phyloP scores from a whole-genome alignment of 2,113 vertebrate species.

The Meriones unguiculatus region DNA sequence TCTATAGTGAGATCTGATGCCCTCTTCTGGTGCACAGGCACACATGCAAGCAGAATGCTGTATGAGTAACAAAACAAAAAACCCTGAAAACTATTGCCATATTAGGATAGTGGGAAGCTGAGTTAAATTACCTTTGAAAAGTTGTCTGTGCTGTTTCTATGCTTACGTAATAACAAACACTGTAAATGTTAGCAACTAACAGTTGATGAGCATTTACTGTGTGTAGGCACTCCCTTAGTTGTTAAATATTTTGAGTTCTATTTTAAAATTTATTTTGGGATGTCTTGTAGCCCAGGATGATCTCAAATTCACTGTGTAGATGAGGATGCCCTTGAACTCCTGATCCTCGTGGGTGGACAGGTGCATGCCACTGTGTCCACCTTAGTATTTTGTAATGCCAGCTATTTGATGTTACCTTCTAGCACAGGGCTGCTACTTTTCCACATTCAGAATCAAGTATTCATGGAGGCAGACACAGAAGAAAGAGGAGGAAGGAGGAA shows the following conservation, averaged over 20 bases:
- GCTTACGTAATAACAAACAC: neutral
- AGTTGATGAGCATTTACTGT: neutral
- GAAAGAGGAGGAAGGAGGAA: too few species aligned
- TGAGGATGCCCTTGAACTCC: neutral
- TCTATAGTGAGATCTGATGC: too few species aligned
- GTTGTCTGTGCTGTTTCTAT: neutral
- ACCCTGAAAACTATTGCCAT: neutral
- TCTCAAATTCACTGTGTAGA: neutral
- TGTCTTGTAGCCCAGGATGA: neutral
- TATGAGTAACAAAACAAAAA: too few species aligned
- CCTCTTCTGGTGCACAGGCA: too few species aligned
- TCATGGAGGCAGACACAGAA: neutral
- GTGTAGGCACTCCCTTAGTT: neutral
- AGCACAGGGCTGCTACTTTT: neutral
- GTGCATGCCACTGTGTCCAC: too few species aligned
- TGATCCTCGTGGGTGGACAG: neutral
- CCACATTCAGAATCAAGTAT: neutral
- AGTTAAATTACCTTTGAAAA: slow-evolving; percentile 18
- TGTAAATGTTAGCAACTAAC: neutral
- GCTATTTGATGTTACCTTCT: neutral
- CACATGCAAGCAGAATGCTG: too few species aligned
- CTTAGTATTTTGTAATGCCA: neutral
- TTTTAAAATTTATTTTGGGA: neutral
- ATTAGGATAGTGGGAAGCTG: neutral
- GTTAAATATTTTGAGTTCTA: neutral